These are phyloP conservation scores for Gambelia wislizenii DNA, from an alignment of 2,797 vertebrate species.

Conservation along the genomic window DNA sequence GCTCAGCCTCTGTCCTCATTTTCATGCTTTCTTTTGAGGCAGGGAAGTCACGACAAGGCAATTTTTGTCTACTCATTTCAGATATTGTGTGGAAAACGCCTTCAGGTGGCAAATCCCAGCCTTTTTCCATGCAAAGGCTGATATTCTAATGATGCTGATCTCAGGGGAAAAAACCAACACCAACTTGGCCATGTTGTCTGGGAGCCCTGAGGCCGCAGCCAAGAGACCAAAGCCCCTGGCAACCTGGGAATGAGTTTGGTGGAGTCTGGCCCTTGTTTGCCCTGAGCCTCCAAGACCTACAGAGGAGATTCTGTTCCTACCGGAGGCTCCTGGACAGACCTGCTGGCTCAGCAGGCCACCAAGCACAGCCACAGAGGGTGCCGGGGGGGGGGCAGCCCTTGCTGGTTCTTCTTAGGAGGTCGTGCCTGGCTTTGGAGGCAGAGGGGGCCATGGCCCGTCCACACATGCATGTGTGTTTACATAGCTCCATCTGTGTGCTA, in stretches of 20 bases:
- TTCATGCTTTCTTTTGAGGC: neutral
- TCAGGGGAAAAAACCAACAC: neutral
- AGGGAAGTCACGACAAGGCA: neutral
- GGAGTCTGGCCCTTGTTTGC: neutral
- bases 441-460: neutral
- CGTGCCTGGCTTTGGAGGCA: neutral
- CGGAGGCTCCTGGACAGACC: neutral
- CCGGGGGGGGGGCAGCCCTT: neutral
- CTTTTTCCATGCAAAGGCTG: neutral
- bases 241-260: neutral
- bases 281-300: neutral
- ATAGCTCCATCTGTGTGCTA: too few species aligned
- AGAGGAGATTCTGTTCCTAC: neutral
- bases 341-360: neutral
- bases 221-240: neutral
- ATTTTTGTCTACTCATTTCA: neutral
- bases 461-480: neutral
- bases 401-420: too few species aligned
- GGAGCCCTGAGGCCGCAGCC: neutral
- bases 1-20: neutral
- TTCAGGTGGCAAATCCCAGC: neutral
- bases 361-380: neutral
- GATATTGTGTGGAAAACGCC: neutral
- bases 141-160: too few species aligned
- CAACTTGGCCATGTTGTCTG: neutral